Evolutionary conservation across 1,140 invertebrate genomes (phyloP).

Genomic region (Pseudomyrmex gracilis): DNA sequence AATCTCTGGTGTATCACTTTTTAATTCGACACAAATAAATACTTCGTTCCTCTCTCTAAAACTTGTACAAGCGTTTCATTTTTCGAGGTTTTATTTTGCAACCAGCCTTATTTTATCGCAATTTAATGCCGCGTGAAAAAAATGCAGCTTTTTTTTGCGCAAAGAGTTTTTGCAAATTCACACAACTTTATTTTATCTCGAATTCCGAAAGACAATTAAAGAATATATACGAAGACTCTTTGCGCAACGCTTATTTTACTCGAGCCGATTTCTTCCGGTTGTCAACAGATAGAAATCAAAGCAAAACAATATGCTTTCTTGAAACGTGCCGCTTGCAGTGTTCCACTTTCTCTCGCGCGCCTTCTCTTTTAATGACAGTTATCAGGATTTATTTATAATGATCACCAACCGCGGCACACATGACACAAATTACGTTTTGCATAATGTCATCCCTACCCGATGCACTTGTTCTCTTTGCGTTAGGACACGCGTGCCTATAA

Average conservation of each 20-base stretch:
- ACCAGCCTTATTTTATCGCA: too few relatives aligned
- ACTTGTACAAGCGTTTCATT: too few relatives aligned
- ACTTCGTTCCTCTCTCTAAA: too few relatives aligned
- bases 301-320: conserved; percentile 72
- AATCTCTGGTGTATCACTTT: too few relatives aligned
- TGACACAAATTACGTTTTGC: conserved; percentile 69
- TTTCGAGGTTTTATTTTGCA: too few relatives aligned
- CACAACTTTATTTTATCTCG: neutral
- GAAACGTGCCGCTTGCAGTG: conserved; percentile 57
- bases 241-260: neutral
- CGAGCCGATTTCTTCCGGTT: conserved; percentile 21
- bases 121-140: too few relatives aligned
- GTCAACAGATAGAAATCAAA: conserved; percentile 64
- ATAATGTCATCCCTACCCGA: conserved; percentile 54
- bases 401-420: conserved; percentile 31
- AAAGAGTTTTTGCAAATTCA: too few relatives aligned
- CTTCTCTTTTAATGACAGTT: conserved; percentile 71
- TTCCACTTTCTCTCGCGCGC: conserved; percentile 74
- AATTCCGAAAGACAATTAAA: conserved; percentile 5
- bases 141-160: too few relatives aligned
- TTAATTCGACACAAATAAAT: too few relatives aligned
- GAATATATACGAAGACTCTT: neutral
- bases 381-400: conserved; percentile 66
- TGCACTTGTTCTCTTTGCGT: neutral
- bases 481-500: conserved; percentile 61